Base-by-base conservation (phyloP, 2,113 vertebrate species). In the Oryzias javanicus region DNA sequence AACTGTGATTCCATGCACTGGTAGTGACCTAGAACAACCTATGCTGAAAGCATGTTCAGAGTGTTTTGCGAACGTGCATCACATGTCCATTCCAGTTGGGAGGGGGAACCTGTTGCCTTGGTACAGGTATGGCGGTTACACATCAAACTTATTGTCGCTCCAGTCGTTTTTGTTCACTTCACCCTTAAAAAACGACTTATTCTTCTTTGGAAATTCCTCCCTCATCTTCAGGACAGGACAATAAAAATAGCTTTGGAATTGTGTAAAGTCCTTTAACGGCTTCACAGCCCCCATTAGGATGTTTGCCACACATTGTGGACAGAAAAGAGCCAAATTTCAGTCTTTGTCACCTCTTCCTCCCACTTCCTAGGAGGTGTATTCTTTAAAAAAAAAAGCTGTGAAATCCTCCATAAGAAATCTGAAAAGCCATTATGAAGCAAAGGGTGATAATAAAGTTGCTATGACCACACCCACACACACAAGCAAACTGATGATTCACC, bases 281-380 rank as follows among this genome's bases (percentile, higher is more conserved):
- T 46, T 66, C 60, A 49, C 24, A 41, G 49, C 27, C 49, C 60
- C 54, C 1, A 49, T 52, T 74, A 18, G 53, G 55, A 64, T 72
- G 55, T 68, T 63, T 72, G 42, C 29, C 60, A 66, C 46, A 57
- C 56, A 68, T 75, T 72, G 29, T 73, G 72, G 74, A 64, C 48
- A 54, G 51, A 29, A 35, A 35, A 62, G n/a, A 40, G 49, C 42
- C 15, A 69, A 64, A 60, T 54, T 54, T 18, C 52, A 13, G 42
- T 51, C 58, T 65, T 62, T 57, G n/a, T 60, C 2, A 1, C 51
- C 49, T 51, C 41, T 35, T n/a, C 47, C 54, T 45, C 57, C 22
- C 20, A 17, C 41, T 54, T 17, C 42, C 65, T 42, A 13, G 15
- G 50, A 24, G 20, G n/a, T 55, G 18, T 42, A 50, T 14, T 42